Base-by-base conservation (phyloP, 2,113 vertebrate genomes). In the Calidris pugnax region DNA sequence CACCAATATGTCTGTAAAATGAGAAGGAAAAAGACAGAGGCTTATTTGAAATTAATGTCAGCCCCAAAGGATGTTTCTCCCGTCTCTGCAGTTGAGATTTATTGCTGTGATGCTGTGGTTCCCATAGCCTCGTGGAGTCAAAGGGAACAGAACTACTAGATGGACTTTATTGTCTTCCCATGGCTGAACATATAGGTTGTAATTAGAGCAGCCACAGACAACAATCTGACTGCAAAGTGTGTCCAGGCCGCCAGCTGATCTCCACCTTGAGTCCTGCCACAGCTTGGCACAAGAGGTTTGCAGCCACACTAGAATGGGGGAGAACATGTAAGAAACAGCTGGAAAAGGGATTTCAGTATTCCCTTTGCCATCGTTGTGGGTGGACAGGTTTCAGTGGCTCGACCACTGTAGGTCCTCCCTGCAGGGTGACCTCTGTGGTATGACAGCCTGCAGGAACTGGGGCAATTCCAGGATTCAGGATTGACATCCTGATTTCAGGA, bases 21-120 rank as follows among this genome's bases (percentile, higher is more conserved):
- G 48, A 94, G 79, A 90, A 39, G 75, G 19, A 68, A 50, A 21
- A 45, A 84, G 75, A 9, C 23, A 80, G 75, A 90, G 50, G 43
- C 51, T 95, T 84, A 74, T 86, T 78, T 84, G 92, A 96, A 94
- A 95, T 86, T 88, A 89, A 84, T 56, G 68, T 23, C 68, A 68
- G 41, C 43, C 85, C 33, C 75, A 56, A 48, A 87, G 60, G 51
- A 56, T 32, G 22, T 28, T 57, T 79, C 6, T 57, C 2, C 50
- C 43, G 7, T 21, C 30, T 75, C 72, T 77, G 41, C 28, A 60
- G 57, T 48, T 48, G 71, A 74, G 62, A 56, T 20, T 91, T 93
- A 56, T 12, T 5, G 11, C 10, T 3, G 59, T 1, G 7, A 26
- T 66, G 18, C 19, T 53, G n/a, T 60, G 45, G 9, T 26, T 85